Evolutionary conservation across 2,888 invertebrate species (phyloP).

Genomic region (Microctonus hyperodae): DNA sequence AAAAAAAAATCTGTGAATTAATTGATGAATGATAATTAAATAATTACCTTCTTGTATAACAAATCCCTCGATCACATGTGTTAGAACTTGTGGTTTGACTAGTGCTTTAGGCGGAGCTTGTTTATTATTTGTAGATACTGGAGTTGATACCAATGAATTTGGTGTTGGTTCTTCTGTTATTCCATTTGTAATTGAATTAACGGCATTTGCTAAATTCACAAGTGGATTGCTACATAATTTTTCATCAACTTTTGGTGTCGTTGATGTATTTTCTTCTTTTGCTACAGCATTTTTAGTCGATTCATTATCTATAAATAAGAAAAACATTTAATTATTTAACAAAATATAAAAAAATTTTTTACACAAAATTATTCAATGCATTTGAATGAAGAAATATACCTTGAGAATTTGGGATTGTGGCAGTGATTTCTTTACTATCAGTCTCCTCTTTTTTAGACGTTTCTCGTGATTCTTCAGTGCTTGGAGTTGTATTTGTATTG

Average conservation of each 20-base stretch:
- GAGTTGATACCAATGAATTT: conserved; percentile 43
- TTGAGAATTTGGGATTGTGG: conserved; percentile 32
- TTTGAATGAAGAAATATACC: conserved; percentile 31
- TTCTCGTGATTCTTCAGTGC: conserved; percentile 44
- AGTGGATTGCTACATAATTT: conserved; percentile 60
- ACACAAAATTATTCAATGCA: conserved; percentile 7
- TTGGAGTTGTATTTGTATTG: conserved; percentile 39
- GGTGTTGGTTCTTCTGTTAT: conserved; percentile 49
- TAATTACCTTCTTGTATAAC: conserved; percentile 87
- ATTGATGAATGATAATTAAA: not conserved
- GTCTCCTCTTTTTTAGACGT: conserved; percentile 48
- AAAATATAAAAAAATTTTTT: not conserved
- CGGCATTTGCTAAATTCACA: conserved; percentile 58
- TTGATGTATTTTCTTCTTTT: conserved; percentile 54
- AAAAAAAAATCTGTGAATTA: not conserved
- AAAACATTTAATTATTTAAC: not conserved
- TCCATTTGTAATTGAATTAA: conserved; percentile 60
- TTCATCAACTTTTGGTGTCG: conserved; percentile 52
- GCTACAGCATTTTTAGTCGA: conserved; percentile 41
- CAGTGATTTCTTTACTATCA: conserved; percentile 29
- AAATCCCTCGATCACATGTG: conserved; percentile 96
- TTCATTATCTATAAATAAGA: conserved; percentile 44
- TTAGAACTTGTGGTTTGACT: conserved; percentile 94
- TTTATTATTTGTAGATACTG: conserved; percentile 51
- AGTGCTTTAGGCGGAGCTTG: conserved; percentile 82